Conservation (phyloP, 2,797 vertebrate genomes). For the Myripristis jacobus region DNA sequence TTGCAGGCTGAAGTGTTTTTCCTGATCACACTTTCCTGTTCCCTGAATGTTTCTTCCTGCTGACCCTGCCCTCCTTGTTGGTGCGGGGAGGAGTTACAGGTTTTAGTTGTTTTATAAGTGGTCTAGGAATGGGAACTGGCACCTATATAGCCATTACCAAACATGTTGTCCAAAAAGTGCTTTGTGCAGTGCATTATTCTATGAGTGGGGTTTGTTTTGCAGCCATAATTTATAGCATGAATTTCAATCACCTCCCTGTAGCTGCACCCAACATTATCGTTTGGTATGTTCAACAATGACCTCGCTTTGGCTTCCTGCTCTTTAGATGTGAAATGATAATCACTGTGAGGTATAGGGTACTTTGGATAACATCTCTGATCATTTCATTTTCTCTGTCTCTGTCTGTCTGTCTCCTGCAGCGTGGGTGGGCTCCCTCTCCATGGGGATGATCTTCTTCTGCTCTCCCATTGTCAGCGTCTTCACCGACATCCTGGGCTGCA, state of each 20-base stretch:
- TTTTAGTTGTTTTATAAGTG: background rate
- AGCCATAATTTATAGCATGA: background rate
- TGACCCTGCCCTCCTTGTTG: background rate
- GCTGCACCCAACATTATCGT: no score
- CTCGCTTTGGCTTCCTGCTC: constrained; percentile 1
- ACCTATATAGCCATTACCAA: background rate
- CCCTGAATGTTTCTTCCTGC: constrained; percentile 9
- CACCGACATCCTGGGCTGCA: constrained; percentile 93
- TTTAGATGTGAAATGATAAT: constrained; percentile 16
- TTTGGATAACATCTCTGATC: constrained; percentile 4
- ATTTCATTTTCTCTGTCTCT: constrained; percentile 22
- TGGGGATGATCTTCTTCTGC: constrained; percentile 99
- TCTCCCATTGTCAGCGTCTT: constrained; percentile 96
- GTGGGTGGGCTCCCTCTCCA: constrained; percentile 94
- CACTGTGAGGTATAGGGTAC: background rate
- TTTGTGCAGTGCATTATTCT: no score
- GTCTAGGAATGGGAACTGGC: background rate
- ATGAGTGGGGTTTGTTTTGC: background rate
- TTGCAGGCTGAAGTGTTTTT: constrained; percentile 17
- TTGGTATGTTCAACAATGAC: no score
- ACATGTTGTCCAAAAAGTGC: background rate
- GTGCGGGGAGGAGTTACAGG: background rate
- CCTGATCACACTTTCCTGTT: constrained; percentile 42
- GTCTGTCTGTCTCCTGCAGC: constrained; percentile 81
- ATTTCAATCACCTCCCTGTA: background rate